A percentile compares a stretch with the other conserved stretches of the same genome.
phyloP scores from a whole-genome alignment of 2,113 vertebrate species.

The Polyodon spathula region DNA sequence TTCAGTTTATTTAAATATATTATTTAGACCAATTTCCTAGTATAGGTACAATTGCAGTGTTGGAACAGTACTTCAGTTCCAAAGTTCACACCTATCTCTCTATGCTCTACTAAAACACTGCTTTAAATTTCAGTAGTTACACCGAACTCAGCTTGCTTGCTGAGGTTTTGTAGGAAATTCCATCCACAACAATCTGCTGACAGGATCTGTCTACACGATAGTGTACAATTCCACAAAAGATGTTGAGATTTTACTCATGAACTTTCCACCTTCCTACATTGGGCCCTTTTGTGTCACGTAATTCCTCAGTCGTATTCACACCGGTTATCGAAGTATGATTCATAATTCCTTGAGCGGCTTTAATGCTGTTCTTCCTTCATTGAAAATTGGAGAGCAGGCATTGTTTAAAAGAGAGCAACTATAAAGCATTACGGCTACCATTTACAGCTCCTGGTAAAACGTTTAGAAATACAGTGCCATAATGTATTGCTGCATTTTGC shows the following conservation, averaged over 20 bases:
- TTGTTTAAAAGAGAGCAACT: no score
- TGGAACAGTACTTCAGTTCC: slow-evolving; percentile 23
- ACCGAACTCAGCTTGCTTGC: slow-evolving; percentile 33
- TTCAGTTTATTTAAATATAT: no score
- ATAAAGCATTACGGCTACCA: no score
- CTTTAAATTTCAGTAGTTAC: slow-evolving; percentile 42
- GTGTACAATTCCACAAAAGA: slow-evolving; percentile 29
- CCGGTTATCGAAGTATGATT: slow-evolving; percentile 8
- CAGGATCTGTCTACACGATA: slow-evolving; percentile 47
- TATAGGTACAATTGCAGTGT: no score
- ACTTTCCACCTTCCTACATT: slow-evolving; percentile 9
- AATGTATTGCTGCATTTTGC: no score
- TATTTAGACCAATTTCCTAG: no score
- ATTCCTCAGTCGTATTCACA: background rate
- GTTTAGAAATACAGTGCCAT: no score
- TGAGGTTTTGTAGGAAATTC: slow-evolving; percentile 39
- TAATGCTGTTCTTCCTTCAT: background rate
- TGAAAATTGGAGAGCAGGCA: background rate
- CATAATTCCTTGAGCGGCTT: background rate
- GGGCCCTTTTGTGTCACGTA: slow-evolving; percentile 1
- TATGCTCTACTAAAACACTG: background rate
- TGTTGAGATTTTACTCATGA: slow-evolving; percentile 1
- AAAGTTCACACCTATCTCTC: slow-evolving; percentile 34
- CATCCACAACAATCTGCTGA: slow-evolving; percentile 36
- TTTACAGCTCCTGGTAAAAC: no score